Base-by-base conservation (phyloP, 2,797 vertebrate genomes). In the Lacerta viridis region DNA sequence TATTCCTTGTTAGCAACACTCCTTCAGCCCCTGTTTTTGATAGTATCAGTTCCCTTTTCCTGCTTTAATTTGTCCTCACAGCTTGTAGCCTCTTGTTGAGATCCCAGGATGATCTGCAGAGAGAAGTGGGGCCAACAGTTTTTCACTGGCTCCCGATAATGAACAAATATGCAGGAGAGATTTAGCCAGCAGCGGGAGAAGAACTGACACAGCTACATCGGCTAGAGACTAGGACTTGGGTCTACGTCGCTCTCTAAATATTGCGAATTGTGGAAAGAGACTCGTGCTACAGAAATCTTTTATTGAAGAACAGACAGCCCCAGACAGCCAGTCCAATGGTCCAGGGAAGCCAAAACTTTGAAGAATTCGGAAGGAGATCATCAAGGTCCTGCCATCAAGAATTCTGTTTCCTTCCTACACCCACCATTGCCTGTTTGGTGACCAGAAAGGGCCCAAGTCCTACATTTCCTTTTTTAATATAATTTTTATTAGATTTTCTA, bases 1-100 rank as follows among this genome's bases (percentile, higher is more conserved):
- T 93, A 88, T 74, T 78, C 91, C 69, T 88, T 93, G 50, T 91
- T 92, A 91, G 91, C 41, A 50, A 90, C 88, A 88, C 90, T 25
- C 39, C 29, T 20, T 46, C 87, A 87, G 71, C 66, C 9, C 64
- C 90, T 76, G 72, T 23, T 82, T 88, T n/a, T 36, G 90, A 89
- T 92, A 88, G 92, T 86, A 88, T 91, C 72, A 87, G 88, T 89
- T 76, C 89, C 93, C 41, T 4, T 23, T 92, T 92, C 36, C 84
- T 1, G 1, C 50, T 55, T 55, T 15, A 55, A 0, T 69, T 92
- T 89, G 78, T 84, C 91, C 87, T 93, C 90, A 88, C 87, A 85
- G 66, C 95, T 90, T 83, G 76, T 89, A 43, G 86, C 55, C 78
- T 83, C 25, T 89, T 89, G 33, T 64, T 15, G 86, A 90, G 64